Conservation (phyloP, 2,113 vertebrate species). For the Chrysochloris asiatica region DNA sequence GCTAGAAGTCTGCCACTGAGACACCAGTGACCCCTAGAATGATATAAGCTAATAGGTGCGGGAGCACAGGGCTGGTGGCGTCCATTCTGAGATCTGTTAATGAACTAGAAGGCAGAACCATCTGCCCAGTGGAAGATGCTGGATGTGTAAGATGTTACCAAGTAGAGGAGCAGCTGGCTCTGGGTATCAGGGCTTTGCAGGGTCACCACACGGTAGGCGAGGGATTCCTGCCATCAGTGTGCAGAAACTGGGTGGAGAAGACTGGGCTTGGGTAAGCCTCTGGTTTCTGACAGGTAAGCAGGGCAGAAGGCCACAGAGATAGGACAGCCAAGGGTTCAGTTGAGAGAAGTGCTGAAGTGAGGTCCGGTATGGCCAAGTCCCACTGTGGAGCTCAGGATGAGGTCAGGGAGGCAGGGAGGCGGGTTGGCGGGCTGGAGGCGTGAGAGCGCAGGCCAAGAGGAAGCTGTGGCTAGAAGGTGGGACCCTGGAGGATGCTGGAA, state of each 20-base stretch:
- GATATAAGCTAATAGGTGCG: neutral
- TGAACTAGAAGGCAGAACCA: neutral
- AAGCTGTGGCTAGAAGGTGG: slow-evolving; percentile 70
- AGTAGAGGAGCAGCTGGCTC: neutral
- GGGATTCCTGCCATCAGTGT: neutral
- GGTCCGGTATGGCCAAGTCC: too few relatives aligned
- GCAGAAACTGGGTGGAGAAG: neutral
- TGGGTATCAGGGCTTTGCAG: neutral
- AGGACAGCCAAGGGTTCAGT: neutral
- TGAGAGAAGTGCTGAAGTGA: rapidly evolving
- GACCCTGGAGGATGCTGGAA: neutral
- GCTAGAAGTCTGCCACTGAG: neutral
- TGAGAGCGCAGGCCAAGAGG: slow-evolving; percentile 25
- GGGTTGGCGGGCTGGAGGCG: neutral
- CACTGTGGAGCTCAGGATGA: neutral
- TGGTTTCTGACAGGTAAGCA: neutral
- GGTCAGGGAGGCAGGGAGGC: neutral
- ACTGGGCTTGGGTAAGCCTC: slow-evolving; percentile 53
- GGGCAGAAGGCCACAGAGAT: slow-evolving; percentile 52
- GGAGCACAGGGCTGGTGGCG: rapidly evolving
- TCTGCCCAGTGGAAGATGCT: neutral
- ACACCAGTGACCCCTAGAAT: neutral
- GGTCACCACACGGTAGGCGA: neutral
- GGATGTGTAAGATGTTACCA: too few relatives aligned
- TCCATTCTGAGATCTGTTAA: rapidly evolving